These are phyloP conservation scores for Hydrotaea cyrtoneurina DNA, from an alignment of 2,888 invertebrate species.

Conservation along the genomic window DNA sequence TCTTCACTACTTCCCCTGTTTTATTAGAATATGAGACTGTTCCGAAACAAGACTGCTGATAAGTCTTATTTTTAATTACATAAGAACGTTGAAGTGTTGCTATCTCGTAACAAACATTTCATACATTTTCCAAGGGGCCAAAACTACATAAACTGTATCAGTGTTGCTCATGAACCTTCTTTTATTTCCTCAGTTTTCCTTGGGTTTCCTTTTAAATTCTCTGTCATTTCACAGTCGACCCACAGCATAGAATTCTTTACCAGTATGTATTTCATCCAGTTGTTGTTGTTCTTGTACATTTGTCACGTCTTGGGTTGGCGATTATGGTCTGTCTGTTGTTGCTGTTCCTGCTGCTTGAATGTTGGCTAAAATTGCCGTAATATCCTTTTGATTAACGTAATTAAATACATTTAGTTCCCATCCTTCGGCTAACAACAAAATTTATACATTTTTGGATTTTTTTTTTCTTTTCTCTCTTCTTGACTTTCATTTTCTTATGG, in stretches of 20 bases:
- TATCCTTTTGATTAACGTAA: slow-evolving; percentile 56
- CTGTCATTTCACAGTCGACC: neutral
- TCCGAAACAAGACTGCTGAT: too few relatives aligned
- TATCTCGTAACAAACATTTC: too few relatives aligned
- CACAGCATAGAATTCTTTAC: neutral
- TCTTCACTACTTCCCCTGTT: too few relatives aligned
- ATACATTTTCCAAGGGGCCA: too few relatives aligned
- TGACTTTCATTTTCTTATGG: slow-evolving; percentile 6
- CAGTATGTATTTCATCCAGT: neutral
- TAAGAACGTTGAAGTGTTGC: too few relatives aligned
- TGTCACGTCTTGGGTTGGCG: neutral
- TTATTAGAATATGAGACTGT: too few relatives aligned
- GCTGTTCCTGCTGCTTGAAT: neutral
- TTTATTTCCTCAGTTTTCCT: neutral
- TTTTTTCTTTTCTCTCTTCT: neutral
- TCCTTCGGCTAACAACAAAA: slow-evolving; percentile 9
- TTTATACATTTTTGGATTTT: neutral
- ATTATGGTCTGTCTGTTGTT: neutral
- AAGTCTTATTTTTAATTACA: too few relatives aligned
- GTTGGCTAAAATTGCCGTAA: slow-evolving; percentile 37
- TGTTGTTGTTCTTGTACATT: neutral
- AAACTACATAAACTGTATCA: too few relatives aligned
- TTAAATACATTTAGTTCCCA: slow-evolving; percentile 41
- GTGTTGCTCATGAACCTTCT: too few relatives aligned
- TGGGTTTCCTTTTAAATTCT: neutral